phyloP scores from a whole-genome alignment of 1,140 invertebrate genomes.

The Plectrocnemia conspersa region DNA sequence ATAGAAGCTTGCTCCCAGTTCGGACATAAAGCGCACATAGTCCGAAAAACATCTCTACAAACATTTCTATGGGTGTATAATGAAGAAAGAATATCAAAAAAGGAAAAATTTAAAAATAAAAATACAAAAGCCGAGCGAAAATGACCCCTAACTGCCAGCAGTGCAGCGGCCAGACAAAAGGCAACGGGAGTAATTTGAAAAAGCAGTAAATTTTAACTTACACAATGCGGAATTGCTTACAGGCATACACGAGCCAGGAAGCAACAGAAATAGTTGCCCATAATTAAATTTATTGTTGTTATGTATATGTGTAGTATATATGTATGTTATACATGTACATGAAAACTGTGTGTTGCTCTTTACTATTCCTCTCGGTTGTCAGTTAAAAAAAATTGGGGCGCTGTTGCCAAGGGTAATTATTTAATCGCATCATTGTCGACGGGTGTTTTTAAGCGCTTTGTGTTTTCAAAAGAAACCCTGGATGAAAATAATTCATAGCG shows the following conservation, averaged over 20 bases:
- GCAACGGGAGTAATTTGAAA: slow-evolving; percentile 14
- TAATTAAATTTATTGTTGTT: slow-evolving; percentile 27
- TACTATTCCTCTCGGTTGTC: neutral
- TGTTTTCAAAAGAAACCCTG: neutral
- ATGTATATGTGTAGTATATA: too few relatives aligned
- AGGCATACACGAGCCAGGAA: slow-evolving; percentile 10
- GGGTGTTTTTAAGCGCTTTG: too few relatives aligned
- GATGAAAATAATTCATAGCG: neutral
- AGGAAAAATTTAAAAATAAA: neutral
- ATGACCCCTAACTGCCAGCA: slow-evolving; percentile 7
- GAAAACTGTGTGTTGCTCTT: neutral
- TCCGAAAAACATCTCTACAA: slow-evolving; percentile 2
- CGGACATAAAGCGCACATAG: neutral
- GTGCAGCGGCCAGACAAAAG: slow-evolving; percentile 24
- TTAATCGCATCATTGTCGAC: slow-evolving; percentile 5
- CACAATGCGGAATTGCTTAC: slow-evolving; percentile 23
- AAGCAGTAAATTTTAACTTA: slow-evolving; percentile 25
- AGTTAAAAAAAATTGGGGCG: neutral
- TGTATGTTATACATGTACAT: too few relatives aligned
- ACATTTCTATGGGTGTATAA: neutral
- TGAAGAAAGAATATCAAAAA: neutral
- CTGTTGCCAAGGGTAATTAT: neutral
- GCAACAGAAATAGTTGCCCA: slow-evolving; percentile 19
- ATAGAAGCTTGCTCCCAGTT: neutral
- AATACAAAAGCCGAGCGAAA: neutral